Conservation (phyloP, 2,888 invertebrate genomes). For the Himalopsyche kuldschensis region DNA sequence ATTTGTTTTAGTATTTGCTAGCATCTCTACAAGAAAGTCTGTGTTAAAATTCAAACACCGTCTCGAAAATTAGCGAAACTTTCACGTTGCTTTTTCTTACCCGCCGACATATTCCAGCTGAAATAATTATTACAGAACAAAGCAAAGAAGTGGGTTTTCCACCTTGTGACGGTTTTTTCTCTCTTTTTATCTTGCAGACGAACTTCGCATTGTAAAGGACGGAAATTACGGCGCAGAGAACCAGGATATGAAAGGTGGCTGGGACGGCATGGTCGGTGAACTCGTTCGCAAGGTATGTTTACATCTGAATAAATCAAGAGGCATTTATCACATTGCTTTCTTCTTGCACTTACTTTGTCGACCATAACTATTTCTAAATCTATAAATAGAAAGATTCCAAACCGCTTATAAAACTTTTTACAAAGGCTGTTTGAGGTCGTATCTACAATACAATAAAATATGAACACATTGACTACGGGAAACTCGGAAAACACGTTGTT, state of each 20-base stretch:
- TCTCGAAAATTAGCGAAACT: background rate
- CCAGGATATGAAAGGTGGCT: constrained; percentile 72
- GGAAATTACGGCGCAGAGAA: constrained; percentile 81
- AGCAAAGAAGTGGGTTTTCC: background rate
- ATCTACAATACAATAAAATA: too few species aligned
- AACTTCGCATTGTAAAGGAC: constrained; percentile 82
- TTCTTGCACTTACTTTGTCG: background rate
- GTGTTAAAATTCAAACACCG: background rate
- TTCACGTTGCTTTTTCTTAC: background rate
- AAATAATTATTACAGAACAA: constrained; percentile 7
- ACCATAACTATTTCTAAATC: background rate
- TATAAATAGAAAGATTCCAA: background rate
- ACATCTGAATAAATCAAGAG: background rate
- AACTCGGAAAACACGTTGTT: too few species aligned
- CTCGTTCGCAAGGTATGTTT: constrained; percentile 77
- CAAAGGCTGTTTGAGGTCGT: too few species aligned
- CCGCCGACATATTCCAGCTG: background rate
- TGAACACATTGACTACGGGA: too few species aligned
- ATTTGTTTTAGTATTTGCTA: background rate
- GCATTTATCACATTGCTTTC: too few species aligned
- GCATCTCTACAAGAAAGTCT: background rate
- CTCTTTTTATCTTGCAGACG: constrained; percentile 63
- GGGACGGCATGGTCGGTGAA: constrained; percentile 89
- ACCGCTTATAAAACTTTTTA: background rate
- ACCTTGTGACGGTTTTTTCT: constrained; percentile 35